Conservation (phyloP, 92 coral and sea anemone genomes). For the Phenganax marumi region DNA sequence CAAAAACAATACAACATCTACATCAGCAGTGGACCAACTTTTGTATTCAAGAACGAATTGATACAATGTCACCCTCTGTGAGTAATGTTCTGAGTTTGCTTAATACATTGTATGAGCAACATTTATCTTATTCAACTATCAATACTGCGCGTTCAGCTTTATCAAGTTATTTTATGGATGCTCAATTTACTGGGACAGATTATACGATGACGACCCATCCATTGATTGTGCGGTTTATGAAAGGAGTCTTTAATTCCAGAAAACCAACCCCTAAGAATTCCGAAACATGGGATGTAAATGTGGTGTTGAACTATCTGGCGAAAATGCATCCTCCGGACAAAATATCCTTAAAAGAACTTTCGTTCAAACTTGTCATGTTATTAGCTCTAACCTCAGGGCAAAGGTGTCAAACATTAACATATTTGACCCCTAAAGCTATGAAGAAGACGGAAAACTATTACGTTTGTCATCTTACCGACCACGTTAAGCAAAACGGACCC, state of each 20-base stretch:
- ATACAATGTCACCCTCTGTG: constrained; percentile 24
- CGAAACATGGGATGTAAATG: constrained; percentile 60
- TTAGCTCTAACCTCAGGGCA: background rate
- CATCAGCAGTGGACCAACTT: constrained; percentile 49
- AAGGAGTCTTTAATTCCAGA: constrained; percentile 52
- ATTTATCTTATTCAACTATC: background rate
- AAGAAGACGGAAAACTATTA: background rate
- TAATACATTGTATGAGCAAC: background rate
- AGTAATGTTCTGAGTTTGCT: background rate
- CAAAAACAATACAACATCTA: constrained; percentile 44
- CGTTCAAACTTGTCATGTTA: background rate
- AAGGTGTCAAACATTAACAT: no score
- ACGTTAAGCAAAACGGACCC: background rate
- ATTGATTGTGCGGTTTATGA: constrained; percentile 44
- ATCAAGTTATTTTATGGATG: background rate
- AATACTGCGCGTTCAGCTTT: background rate
- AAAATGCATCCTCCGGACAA: no score
- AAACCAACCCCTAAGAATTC: constrained; percentile 31
- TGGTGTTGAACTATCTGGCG: no score
- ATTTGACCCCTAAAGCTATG: background rate
- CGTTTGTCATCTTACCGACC: background rate
- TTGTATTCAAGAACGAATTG: constrained; percentile 39
- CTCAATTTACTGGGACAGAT: constrained; percentile 11
- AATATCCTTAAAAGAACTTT: no score
- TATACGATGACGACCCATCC: constrained; percentile 51